A percentile compares a stretch with the other conserved stretches of the same genome.
These are phyloP conservation scores for Aphidius ervi DNA, from an alignment of 1,140 invertebrate genomes.

Conservation along the genomic window DNA sequence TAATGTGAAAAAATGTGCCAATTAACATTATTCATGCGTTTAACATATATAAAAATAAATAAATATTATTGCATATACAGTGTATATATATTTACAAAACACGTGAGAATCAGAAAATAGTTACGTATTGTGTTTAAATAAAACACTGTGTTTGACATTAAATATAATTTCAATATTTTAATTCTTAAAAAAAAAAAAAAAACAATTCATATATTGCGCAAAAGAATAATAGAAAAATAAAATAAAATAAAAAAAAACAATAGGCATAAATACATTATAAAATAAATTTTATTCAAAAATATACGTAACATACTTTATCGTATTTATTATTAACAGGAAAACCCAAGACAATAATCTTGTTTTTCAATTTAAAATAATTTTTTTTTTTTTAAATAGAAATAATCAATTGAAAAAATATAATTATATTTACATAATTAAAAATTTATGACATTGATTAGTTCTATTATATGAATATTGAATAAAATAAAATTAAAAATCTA, in stretches of 20 bases:
- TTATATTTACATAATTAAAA: no score
- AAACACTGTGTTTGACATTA: background rate
- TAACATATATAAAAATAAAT: conserved; percentile 1
- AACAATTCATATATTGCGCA: no score
- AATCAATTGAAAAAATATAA: background rate
- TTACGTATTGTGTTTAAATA: conserved; percentile 10
- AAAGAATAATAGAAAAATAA: no score
- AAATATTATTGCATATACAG: conserved; percentile 3
- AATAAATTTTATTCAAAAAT: no score
- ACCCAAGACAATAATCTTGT: no score
- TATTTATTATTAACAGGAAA: background rate
- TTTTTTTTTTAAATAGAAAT: background rate
- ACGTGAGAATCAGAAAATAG: conserved; percentile 15
- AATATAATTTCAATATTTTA: conserved; percentile 17
- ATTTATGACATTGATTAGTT: no score
- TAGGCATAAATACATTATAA: no score
- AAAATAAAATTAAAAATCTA: no score
- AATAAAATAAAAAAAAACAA: no score
- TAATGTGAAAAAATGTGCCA: background rate
- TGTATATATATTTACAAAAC: background rate
- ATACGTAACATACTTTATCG: background rate
- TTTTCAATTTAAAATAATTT: background rate
- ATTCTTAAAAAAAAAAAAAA: background rate
- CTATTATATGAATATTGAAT: no score
- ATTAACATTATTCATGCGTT: conserved; percentile 15